Evolutionary conservation across 2,113 vertebrate species (phyloP).

Genomic region (Xiphias gladius): DNA sequence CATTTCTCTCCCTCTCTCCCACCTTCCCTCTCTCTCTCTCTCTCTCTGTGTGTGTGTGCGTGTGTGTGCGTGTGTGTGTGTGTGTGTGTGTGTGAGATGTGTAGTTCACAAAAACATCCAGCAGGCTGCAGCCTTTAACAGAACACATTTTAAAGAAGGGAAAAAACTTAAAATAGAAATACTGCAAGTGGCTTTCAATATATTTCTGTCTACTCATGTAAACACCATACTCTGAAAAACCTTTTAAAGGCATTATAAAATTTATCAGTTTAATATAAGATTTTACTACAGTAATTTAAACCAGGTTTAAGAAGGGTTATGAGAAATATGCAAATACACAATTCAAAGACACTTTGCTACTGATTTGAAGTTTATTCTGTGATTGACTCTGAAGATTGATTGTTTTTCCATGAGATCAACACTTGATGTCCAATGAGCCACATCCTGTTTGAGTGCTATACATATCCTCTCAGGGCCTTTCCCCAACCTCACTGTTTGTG

Average conservation of each 20-base stretch:
- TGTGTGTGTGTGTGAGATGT: neutral
- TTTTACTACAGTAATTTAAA: neutral
- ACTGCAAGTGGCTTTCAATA: neutral
- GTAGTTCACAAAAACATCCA: constrained; percentile 1
- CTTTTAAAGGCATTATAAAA: neutral
- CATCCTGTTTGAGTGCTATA: neutral
- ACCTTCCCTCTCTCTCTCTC: no score
- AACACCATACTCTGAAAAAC: neutral
- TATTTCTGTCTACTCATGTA: neutral
- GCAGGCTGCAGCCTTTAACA: neutral
- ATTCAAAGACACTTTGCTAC: neutral
- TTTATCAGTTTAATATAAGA: neutral
- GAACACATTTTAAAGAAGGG: neutral
- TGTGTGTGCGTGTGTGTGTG: no score
- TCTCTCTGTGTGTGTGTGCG: neutral
- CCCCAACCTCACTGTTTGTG: neutral
- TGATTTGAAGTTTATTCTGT: neutral
- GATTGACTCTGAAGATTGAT: neutral
- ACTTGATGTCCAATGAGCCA: neutral
- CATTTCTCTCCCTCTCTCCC: no score
- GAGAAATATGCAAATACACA: neutral
- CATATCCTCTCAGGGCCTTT: neutral
- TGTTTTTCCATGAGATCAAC: neutral
- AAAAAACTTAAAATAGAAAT: neutral
- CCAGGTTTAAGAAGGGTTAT: neutral